Conservation (phyloP, 2,888 invertebrate genomes). For the Acanthosepion lycidas region DNA sequence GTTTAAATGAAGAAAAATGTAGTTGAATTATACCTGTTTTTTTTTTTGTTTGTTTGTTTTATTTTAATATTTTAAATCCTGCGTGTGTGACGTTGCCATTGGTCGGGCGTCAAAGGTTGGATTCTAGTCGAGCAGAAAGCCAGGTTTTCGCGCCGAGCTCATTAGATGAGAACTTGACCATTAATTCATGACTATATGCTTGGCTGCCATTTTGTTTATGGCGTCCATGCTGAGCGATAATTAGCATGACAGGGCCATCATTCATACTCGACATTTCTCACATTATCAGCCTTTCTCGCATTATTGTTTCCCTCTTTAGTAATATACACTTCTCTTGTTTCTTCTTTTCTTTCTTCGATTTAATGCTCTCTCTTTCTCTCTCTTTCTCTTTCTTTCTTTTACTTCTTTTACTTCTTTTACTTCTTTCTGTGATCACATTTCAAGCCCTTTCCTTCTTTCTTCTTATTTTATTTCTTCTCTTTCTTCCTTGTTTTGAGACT, state of each 20-base stretch:
- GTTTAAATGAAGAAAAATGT: too few species aligned
- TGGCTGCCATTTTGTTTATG: background rate
- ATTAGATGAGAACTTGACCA: slow-evolving; percentile 16
- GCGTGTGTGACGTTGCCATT: background rate
- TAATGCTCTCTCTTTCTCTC: background rate
- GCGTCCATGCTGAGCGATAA: background rate
- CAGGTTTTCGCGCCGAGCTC: background rate
- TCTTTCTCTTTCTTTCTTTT: background rate
- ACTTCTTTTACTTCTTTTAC: background rate
- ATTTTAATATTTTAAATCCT: too few species aligned
- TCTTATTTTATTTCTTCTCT: background rate
- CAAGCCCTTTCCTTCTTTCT: background rate
- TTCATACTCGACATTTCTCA: background rate
- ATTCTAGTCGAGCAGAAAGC: slow-evolving; percentile 20
- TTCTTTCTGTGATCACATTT: too few species aligned
- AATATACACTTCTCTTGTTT: background rate
- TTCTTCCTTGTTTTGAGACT: too few species aligned
- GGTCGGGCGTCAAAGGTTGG: background rate
- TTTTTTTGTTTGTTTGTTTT: too few species aligned
- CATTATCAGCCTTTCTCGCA: background rate
- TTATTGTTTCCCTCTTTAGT: background rate
- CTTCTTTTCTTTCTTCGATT: background rate
- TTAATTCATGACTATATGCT: slow-evolving; percentile 4
- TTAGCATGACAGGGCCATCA: background rate
- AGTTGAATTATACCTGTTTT: too few species aligned